A percentile compares a stretch with the other conserved stretches of the same genome.
These are phyloP conservation scores for Sericinus montela DNA, from an alignment of 2,888 invertebrate genomes.

Conservation along the genomic window DNA sequence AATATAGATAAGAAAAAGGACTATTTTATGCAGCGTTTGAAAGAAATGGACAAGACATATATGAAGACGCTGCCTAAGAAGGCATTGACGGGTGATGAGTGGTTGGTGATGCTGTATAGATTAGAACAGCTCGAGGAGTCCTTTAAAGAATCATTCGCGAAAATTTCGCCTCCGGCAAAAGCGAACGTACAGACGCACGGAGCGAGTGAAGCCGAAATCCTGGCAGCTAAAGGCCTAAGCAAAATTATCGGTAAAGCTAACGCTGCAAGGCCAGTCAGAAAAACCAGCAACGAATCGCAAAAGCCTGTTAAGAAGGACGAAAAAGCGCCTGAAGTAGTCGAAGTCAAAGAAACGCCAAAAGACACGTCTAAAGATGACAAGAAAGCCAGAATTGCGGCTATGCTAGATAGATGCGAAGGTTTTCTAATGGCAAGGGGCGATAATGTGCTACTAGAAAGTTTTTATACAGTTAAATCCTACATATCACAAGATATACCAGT, in stretches of 20 bases:
- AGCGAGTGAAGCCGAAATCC: constrained; percentile 62
- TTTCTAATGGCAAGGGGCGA: constrained; percentile 61
- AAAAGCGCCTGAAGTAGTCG: constrained; percentile 19
- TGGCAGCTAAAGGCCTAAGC: constrained; percentile 66
- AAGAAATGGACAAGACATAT: constrained; percentile 54
- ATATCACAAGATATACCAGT: constrained; percentile 61
- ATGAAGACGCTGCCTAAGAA: constrained; percentile 62
- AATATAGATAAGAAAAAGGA: constrained; percentile 48
- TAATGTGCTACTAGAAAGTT: constrained; percentile 57
- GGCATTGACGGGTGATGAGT: constrained; percentile 56
- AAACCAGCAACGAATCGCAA: constrained; percentile 23
- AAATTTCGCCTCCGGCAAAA: constrained; percentile 38
- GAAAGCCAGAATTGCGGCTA: constrained; percentile 46
- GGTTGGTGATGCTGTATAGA: constrained; percentile 61
- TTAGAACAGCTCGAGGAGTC: constrained; percentile 56
- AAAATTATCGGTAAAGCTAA: constrained; percentile 66
- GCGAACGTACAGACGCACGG: constrained; percentile 27
- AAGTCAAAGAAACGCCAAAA: constrained; percentile 32
- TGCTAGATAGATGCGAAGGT: constrained; percentile 61
- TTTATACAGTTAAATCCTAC: constrained; percentile 63
- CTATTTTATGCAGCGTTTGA: constrained; percentile 53
- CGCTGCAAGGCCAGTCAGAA: constrained; percentile 29
- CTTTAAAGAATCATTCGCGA: constrained; percentile 49
- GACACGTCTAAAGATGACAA: constrained; percentile 35
- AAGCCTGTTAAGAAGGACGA: constrained; percentile 34